Evolutionary conservation across 2,797 vertebrate genomes (phyloP).

Genomic region (Sebastiscus tertius): DNA sequence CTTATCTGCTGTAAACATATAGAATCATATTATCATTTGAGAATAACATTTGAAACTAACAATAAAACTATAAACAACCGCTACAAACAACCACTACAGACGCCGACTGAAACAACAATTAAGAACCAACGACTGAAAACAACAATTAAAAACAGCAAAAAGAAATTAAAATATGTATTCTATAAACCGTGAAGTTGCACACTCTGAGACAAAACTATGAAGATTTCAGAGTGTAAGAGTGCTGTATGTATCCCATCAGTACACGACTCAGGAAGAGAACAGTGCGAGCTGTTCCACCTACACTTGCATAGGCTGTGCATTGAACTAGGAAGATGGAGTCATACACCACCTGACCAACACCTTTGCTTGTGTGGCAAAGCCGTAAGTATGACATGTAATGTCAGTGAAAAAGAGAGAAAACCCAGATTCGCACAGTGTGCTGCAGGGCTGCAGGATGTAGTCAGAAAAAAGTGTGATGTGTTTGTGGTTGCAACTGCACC

Average conservation of each 20-base stretch:
- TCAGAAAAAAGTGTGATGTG: background rate
- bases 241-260: no score
- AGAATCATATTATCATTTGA: background rate
- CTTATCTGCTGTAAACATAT: background rate
- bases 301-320: background rate
- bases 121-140: no score
- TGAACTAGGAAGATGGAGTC: background rate
- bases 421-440: background rate
- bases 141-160: no score
- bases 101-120: no score
- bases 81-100: accelerated
- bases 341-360: background rate
- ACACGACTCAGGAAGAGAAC: no score
- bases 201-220: no score
- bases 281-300: background rate
- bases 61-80: no score
- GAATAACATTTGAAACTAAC: background rate
- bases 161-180: no score
- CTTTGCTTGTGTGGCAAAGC: background rate
- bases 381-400: background rate
- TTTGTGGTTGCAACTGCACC: background rate
- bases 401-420: background rate
- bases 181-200: no score
- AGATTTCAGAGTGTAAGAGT: no score
- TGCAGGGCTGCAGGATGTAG: background rate